Evolutionary conservation across 2,888 invertebrate species (phyloP), one percentile per base, ranked within the genome.

Genomic region (Cetonia aurata): DNA sequence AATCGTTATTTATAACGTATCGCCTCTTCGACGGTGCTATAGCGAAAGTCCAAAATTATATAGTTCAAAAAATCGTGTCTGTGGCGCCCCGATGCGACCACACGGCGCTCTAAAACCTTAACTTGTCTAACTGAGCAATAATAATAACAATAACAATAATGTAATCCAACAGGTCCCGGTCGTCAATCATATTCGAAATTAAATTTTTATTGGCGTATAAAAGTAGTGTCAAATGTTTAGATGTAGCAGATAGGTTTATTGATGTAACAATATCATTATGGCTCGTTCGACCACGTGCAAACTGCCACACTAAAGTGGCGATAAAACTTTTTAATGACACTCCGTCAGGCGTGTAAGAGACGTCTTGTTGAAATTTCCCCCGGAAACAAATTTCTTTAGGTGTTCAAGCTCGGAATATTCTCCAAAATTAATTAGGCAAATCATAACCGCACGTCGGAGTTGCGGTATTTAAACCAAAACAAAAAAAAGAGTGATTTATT

Each of bases 201-300:
- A 83, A 83, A 83, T 83, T 83, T 83, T 83, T 83, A 83, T 83
- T 80, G 83, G 80, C 81, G 76, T 82, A 83, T 84, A 84, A 84
- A 83, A 83, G 80, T 80, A 79, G 80, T 81, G 82, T 82, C 82
- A 82, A 82, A 82, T 81, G 82, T 81, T 82, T 81, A 81, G 81
- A 82, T 82, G 82, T 80, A 76, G 77, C 76, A 82, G 82, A 83
- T 83, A 81, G 81, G 83, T 83, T 83, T 83, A 84, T 84, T 84
- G 84, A 83, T 83, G 83, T 83, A 83, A 83, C 83, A 83, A 83
- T 84, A 83, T 83, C 83, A 83, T 84, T 83, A 83, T 81, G 79
- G 81, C 78, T 79, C 79, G 79, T 82, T 82, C 79, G 78, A 80
- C 80, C 83, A 82, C 84, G 83, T 84, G 84, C 82, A 81, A 83